Evolutionary conservation across 2,797 vertebrate genomes (phyloP).

Genomic region (Valencia hispanica): DNA sequence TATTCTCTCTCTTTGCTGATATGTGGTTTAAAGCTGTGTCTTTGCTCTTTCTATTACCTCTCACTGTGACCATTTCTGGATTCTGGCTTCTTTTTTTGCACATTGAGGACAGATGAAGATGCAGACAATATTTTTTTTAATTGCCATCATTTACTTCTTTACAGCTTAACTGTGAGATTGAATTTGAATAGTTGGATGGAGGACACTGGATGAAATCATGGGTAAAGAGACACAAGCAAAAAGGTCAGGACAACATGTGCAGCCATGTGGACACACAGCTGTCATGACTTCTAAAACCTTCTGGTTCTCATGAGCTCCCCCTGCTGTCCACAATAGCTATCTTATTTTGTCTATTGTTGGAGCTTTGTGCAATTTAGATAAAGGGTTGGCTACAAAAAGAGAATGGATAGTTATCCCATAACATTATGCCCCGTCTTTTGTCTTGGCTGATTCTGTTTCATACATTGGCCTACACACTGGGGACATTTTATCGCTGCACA

Average conservation of each 20-base stretch:
- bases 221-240: conserved; percentile 41
- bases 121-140: conserved; percentile 14
- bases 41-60: conserved; percentile 41
- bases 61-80: conserved; percentile 24
- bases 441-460: conserved; percentile 13
- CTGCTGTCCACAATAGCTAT: conserved; percentile 28
- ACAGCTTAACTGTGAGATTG: conserved; percentile 17
- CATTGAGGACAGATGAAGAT: conserved; percentile 7
- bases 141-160: conserved; percentile 31
- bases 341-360: conserved; percentile 5
- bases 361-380: conserved; percentile 31
- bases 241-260: conserved; percentile 66
- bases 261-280: conserved; percentile 51
- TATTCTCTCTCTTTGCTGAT: conserved; percentile 26
- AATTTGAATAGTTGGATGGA: conserved; percentile 14
- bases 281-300: conserved; percentile 20
- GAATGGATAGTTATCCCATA: conserved; percentile 21
- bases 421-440: conserved; percentile 20
- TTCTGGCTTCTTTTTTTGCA: conserved; percentile 6
- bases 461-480: conserved; percentile 27
- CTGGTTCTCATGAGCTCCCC: conserved; percentile 36
- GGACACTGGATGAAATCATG: conserved; percentile 24
- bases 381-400: conserved; percentile 15
- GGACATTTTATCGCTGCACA: conserved; percentile 48
- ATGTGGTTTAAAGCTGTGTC: conserved; percentile 32